Evolutionary conservation across 2,113 vertebrate genomes (phyloP), one percentile per base, ranked within the genome.

Genomic region (Odocoileus virginianus): DNA sequence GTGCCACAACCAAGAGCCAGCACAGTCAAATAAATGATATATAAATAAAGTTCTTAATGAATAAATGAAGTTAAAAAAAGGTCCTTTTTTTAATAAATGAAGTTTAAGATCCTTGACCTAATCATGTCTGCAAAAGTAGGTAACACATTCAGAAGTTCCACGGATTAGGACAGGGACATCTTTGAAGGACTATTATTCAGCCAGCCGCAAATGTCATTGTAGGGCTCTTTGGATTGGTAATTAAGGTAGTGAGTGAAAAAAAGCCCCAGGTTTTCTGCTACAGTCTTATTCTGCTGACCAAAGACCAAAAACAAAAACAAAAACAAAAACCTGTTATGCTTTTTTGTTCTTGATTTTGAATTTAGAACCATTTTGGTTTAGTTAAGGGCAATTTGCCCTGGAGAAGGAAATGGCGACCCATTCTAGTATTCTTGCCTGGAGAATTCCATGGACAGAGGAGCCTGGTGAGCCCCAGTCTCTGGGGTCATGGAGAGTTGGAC

Each of bases 361-460:
- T 86, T 96, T 89, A 71, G 85, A 64, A 90, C 23, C 43, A 61
- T 94, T 96, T 91, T 92, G 52, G 92, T 85, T 97, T 58, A 85
- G 57, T 93, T 96, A 95, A 33, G 67, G 67, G 67, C n/a, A 71
- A 0, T 71, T 71, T 71, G 67, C 67, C 67, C 67, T 71, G 10
- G 67, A 71, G 67, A 71, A 71, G 19, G 67, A 71, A 71, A 71
- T 71, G 67, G 67, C n/a, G 12, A 23, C 67, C n/a, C n/a, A 23
- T 19, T 71, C 67, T 10, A 23, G n/a, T 71, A 23, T 71, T 71
- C 67, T 71, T 71, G n/a, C 67, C n/a, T 71, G n/a, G 67, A 71
- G 67, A 40, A 71, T 71, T 40, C 19, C n/a, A 40, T 71, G 67
- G n/a, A 71, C 19, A 40, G 67, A 71, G 67, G 67, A 40, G n/a